Base-by-base conservation (phyloP, 2,888 invertebrate species). In the Hypomecis atomaria region DNA sequence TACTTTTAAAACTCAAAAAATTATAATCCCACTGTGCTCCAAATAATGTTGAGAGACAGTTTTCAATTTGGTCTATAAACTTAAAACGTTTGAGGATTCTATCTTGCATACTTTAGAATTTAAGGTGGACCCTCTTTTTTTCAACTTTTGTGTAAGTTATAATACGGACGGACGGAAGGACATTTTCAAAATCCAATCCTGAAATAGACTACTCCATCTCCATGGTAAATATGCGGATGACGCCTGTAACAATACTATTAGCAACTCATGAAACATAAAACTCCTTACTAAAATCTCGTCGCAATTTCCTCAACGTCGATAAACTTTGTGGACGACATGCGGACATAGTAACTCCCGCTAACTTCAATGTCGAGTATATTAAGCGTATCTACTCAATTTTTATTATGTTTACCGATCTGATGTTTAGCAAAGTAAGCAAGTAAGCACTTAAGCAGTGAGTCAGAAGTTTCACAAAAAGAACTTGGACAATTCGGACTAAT, bases 371-470 rank as follows among this genome's bases (percentile, higher is more conserved):
- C 40, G 4, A 40, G 8, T 40, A 8, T 10, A 1, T 37, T 50
- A 38, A 40, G 23, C 37, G 49, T 23, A 58, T 55, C 45, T 34
- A 57, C 57, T 53, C 8, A 57, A 62, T 52, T 47, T 57, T 50
- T 52, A 62, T 52, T 40, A 53, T 44, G 37, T 56, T 40, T 52
- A 62, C 56, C n/a, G 45, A 62, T 47, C 34, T 3, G 40, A 47
- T 23, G 36, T 5, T 49, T 23, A 23, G 34, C 40, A 6, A 42
- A 47, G 13, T 62, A 40, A 11, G 33, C 45, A 62, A 62, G 23
- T 52, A 48, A 59, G 49, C 63, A 49, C 59, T 63, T 53, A 54
- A 47, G 13, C 42, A 33, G 36, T 53, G 47, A 52, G 9, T 59
- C 23, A 40, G 36, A 53, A 53, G 43, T 43, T 43, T 8, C 8